Evolutionary conservation across 2,888 invertebrate species (phyloP), one percentile per base, ranked within the genome.

Genomic region (Laothoe populi): DNA sequence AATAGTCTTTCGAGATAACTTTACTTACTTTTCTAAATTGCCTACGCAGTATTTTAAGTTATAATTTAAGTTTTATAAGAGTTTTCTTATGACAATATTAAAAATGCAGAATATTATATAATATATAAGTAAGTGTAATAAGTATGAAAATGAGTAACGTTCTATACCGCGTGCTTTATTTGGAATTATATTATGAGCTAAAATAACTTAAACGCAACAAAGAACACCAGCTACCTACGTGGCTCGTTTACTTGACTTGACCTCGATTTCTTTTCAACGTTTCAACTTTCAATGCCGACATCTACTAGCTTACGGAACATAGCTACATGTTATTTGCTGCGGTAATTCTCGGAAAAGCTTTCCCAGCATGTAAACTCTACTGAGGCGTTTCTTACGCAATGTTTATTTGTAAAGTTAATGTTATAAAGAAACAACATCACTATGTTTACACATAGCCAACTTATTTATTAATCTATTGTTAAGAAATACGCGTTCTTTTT

Each of bases 201-300:
- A 53, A 31, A 35, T 49, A 16, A 60, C 21, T 49, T 3, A 21
- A 72, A 78, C 71, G 73, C 67, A 72, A 81, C 79, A 79, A 81
- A 81, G 81, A 83, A 73, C 76, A 71, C 82, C 80, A 79, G 82
- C 79, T 79, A 81, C 72, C 82, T 81, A 88, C 91, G 92, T 91
- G 90, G 90, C 89, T 83, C 71, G 81, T 75, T 78, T 69, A 79
- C 75, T 83, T 78, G 79, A 73, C 81, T 75, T 92, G 92, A 92
- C 92, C 93, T 92, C 93, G 93, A 93, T 93, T 93, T 93, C 93
- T 92, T 92, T 92, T 88, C 78, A 84, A 85, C 85, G 81, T 81
- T 83, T 84, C 81, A 85, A 88, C 91, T 90, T 91, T 92, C 91
- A 92, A 91, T 90, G 89, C 87, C 88, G 87, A 82, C 82, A 76